Evolutionary conservation across 2,797 vertebrate genomes (phyloP).

Genomic region (Gambusia yucatana): DNA sequence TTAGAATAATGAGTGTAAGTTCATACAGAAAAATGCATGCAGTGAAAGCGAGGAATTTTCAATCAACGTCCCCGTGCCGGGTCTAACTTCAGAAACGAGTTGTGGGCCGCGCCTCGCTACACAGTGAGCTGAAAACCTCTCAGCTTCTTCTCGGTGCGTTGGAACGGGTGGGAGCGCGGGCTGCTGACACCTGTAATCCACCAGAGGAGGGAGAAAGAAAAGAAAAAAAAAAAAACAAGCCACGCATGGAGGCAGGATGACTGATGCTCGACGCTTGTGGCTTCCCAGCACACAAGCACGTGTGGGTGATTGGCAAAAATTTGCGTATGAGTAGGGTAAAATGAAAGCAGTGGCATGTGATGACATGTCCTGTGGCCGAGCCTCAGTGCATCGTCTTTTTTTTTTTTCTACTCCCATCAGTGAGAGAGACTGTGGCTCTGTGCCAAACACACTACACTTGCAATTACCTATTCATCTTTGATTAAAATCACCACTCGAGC

Average conservation of each 20-base stretch:
- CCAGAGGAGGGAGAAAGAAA: conserved; percentile 11
- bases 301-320: conserved; percentile 72
- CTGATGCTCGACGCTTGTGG: conserved; percentile 64
- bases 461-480: conserved; percentile 58
- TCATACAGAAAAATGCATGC: conserved; percentile 75
- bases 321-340: conserved; percentile 46
- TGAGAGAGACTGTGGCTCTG: conserved; percentile 31
- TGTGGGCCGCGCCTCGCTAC: conserved; percentile 28
- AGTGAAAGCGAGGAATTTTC: conserved; percentile 51
- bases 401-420: conserved; percentile 33
- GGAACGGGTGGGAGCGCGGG: conserved; percentile 32
- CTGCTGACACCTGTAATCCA: conserved; percentile 73
- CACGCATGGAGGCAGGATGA: conserved; percentile 63
- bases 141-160: conserved; percentile 46
- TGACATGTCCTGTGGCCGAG: conserved; percentile 64
- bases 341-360: conserved; percentile 58
- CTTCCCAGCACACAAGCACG: conserved; percentile 47
- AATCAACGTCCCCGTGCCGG: conserved; percentile 57
- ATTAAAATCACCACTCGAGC: conserved; percentile 70
- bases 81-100: conserved; percentile 46
- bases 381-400: conserved; percentile 38
- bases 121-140: conserved; percentile 63
- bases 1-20: conserved; percentile 73
- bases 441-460: conserved; percentile 53
- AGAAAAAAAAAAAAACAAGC: conserved; percentile 44